Evolutionary conservation across 2,888 invertebrate genomes (phyloP).

Genomic region (Dicycla oo): DNA sequence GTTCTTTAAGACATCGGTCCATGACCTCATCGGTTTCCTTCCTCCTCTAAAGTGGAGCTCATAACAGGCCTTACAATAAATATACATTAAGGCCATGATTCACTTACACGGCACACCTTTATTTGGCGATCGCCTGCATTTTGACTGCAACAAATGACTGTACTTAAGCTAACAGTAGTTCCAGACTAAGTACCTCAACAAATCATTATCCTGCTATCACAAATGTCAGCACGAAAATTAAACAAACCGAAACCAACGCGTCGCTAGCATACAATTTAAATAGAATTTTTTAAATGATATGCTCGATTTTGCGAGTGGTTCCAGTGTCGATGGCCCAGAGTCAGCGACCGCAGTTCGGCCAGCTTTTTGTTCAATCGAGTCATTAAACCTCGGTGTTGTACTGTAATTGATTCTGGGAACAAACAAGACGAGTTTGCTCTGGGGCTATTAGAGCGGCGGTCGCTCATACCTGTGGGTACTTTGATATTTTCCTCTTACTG

Average conservation of each 20-base stretch:
- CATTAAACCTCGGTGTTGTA: slow-evolving; percentile 71
- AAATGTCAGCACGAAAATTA: slow-evolving; percentile 20
- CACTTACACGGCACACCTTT: slow-evolving; percentile 29
- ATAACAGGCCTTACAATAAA: not conserved
- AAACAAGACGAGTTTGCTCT: slow-evolving; percentile 65
- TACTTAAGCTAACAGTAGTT: not conserved
- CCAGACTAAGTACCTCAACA: not conserved
- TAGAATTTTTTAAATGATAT: slow-evolving; percentile 65
- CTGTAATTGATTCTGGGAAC: slow-evolving; percentile 79
- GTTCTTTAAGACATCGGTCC: not conserved
- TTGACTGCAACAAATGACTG: slow-evolving; percentile 6
- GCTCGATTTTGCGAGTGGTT: slow-evolving; percentile 57
- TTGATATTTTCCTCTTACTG: slow-evolving; percentile 10
- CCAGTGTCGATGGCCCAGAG: slow-evolving; percentile 53
- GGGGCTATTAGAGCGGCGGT: slow-evolving; percentile 61
- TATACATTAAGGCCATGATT: slow-evolving; percentile 4
- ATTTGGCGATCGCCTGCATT: slow-evolving; percentile 17
- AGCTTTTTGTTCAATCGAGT: slow-evolving; percentile 75
- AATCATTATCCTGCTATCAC: slow-evolving; percentile 20
- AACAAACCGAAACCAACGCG: slow-evolving; percentile 15
- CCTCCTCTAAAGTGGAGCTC: not conserved
- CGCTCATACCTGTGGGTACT: slow-evolving; percentile 1
- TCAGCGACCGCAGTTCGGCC: slow-evolving; percentile 70
- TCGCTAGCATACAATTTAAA: slow-evolving; percentile 42
- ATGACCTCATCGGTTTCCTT: slow-evolving; percentile 9